Conservation (phyloP, 2,113 vertebrate species). For the Naja naja region DNA sequence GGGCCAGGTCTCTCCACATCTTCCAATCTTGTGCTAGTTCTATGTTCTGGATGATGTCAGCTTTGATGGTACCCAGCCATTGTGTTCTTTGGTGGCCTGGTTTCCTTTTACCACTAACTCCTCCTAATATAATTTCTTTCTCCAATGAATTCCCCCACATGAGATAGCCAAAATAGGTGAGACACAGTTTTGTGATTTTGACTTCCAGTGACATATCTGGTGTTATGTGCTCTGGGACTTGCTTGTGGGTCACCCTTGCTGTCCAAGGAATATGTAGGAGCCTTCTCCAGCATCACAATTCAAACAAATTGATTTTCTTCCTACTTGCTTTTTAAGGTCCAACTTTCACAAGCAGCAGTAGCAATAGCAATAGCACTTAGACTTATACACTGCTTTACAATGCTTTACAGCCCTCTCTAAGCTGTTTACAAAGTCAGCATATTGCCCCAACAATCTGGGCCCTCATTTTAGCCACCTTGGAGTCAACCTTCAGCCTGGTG, state of each 20-base stretch:
- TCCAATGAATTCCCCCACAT: too few species aligned
- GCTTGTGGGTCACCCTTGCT: too few species aligned
- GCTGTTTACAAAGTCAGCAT: too few species aligned
- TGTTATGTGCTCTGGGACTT: too few species aligned
- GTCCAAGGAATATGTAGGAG: background rate
- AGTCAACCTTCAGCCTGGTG: too few species aligned
- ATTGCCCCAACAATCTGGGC: too few species aligned
- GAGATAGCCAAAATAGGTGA: background rate
- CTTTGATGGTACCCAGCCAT: background rate
- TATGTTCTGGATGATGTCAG: background rate
- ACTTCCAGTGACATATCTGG: background rate
- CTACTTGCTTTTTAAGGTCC: background rate
- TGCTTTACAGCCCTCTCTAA: too few species aligned
- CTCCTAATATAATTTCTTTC: background rate
- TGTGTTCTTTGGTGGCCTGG: background rate
- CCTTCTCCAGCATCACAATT: background rate
- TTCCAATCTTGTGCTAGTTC: background rate
- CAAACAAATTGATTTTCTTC: background rate
- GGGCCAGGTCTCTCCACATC: background rate
- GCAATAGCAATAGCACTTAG: too few species aligned
- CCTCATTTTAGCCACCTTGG: too few species aligned
- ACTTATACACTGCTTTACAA: too few species aligned
- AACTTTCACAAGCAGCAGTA: background rate
- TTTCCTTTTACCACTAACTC: background rate
- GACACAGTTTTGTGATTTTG: background rate